phyloP scores from a whole-genome alignment of 2,888 invertebrate genomes.

The Meiosimyza decipiens region DNA sequence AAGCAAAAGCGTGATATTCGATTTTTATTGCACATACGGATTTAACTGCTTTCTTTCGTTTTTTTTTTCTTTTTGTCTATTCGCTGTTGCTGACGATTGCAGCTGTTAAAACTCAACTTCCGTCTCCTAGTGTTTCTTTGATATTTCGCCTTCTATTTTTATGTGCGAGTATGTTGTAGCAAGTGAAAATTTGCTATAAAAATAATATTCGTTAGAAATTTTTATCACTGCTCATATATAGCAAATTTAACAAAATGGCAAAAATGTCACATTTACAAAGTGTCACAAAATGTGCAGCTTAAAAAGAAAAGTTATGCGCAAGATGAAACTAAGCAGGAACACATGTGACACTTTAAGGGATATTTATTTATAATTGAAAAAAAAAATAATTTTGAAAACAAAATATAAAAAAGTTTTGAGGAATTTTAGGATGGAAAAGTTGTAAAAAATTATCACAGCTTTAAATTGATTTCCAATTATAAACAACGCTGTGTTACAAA shows the following conservation, averaged over 20 bases:
- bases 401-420: too few species aligned
- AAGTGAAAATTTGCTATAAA: constrained; percentile 4
- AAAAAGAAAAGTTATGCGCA: constrained; percentile 14
- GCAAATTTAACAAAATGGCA: background rate
- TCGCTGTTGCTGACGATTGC: constrained; percentile 9
- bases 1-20: constrained; percentile 1
- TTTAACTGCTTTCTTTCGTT: constrained; percentile 10
- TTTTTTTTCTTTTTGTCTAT: background rate
- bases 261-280: constrained; percentile 17
- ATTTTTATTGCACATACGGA: constrained; percentile 2
- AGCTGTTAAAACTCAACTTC: constrained; percentile 1
- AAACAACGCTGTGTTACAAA: too few species aligned
- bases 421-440: too few species aligned
- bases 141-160: background rate
- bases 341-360: too few species aligned
- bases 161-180: background rate
- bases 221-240: constrained; percentile 8
- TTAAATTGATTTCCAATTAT: too few species aligned
- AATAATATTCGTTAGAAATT: constrained; percentile 1
- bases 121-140: background rate
- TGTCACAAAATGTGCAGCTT: constrained; percentile 22
- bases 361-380: too few species aligned
- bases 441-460: too few species aligned
- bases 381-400: too few species aligned
- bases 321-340: too few species aligned